Conservation (phyloP, 2,888 invertebrate species). For the Lithophane semibrunnea region DNA sequence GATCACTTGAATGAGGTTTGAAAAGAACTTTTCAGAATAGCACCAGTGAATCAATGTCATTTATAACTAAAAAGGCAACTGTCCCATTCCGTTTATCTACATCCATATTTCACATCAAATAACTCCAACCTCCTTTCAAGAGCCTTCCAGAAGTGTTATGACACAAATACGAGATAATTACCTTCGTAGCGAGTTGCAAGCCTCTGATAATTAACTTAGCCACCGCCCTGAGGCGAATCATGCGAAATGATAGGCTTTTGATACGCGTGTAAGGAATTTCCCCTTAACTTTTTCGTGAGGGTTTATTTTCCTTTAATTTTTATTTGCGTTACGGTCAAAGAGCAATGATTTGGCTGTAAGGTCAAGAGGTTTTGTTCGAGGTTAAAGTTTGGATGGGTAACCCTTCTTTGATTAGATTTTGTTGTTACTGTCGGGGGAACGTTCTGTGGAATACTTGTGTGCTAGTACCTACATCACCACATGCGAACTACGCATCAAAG, state of each 20-base stretch:
- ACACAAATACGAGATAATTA: conserved; percentile 59
- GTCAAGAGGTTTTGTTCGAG: background rate
- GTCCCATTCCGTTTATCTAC: background rate
- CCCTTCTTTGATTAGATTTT: background rate
- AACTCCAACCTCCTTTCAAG: background rate
- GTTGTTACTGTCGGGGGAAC: too few relatives aligned
- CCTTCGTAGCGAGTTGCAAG: conserved; percentile 44
- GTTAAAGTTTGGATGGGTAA: background rate
- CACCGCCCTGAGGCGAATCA: conserved; percentile 41
- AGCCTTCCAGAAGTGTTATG: conserved; percentile 21
- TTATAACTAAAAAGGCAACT: background rate
- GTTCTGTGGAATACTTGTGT: too few relatives aligned
- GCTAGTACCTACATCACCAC: too few relatives aligned
- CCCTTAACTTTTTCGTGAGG: conserved; percentile 2
- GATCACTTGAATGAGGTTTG: background rate
- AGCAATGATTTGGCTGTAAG: background rate
- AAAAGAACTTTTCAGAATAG: background rate
- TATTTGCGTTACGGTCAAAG: conserved; percentile 12
- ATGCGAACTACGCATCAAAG: too few relatives aligned
- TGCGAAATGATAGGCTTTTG: conserved; percentile 47
- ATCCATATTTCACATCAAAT: conserved; percentile 6
- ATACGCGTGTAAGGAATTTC: conserved; percentile 25
- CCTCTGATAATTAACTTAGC: conserved; percentile 52
- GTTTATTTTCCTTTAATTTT: conserved; percentile 29
- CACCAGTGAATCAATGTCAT: background rate